Conservation (phyloP, 2,113 vertebrate genomes). For the Regulus satrapa region DNA sequence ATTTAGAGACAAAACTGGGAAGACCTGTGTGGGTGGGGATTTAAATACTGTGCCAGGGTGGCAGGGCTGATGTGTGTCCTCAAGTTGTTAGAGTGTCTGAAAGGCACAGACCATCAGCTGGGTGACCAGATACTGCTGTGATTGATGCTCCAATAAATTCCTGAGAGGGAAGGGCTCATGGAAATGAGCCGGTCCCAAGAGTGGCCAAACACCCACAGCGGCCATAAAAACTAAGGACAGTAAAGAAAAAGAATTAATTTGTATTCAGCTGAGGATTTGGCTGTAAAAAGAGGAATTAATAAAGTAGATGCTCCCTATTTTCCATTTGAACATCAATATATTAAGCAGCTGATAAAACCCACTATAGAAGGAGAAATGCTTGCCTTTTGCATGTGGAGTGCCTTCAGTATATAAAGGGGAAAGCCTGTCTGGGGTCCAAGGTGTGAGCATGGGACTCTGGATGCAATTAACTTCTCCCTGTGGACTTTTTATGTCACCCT, state of each 20-base stretch:
- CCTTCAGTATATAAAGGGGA: background rate
- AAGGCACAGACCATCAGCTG: background rate
- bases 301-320: background rate
- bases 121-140: background rate
- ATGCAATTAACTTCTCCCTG: background rate
- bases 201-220: background rate
- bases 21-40: background rate
- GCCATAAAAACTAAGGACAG: background rate
- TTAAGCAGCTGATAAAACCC: background rate
- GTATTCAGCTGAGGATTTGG: background rate
- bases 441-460: background rate
- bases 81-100: background rate
- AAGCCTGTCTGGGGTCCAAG: background rate
- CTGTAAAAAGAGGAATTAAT: background rate
- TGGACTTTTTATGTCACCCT: background rate
- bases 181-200: background rate
- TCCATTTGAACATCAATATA: background rate
- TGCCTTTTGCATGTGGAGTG: background rate
- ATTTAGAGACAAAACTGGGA: background rate
- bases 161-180: background rate
- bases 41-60: background rate
- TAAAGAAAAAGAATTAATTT: background rate
- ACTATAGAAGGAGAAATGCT: background rate
- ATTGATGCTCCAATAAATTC: conserved; percentile 8
- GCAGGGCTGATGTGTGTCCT: background rate